phyloP scores from a whole-genome alignment of 2,797 vertebrate species.

The Liasis olivaceus region DNA sequence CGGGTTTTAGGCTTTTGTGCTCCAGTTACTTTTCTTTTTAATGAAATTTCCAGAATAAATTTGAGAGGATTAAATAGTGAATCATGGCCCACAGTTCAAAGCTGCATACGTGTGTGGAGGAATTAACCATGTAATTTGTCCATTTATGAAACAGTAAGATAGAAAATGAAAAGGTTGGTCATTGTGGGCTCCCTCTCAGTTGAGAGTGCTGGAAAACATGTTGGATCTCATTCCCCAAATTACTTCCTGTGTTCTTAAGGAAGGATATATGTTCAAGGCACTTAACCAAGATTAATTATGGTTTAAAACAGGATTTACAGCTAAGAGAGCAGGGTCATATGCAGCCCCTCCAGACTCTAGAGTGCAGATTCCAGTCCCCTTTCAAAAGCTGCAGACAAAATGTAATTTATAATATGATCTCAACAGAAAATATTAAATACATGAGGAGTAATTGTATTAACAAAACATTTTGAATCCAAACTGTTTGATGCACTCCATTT shows the following conservation, averaged over 20 bases:
- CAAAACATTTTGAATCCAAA: not conserved
- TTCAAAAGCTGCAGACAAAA: not conserved
- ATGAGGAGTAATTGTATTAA: not conserved
- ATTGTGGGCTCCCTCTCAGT: not conserved
- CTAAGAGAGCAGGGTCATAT: not conserved
- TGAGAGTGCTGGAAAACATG: not conserved
- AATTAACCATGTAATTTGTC: not conserved
- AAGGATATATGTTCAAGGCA: not conserved
- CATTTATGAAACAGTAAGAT: not conserved
- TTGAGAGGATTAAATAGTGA: not conserved
- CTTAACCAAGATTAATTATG: not conserved
- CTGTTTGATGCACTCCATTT: not conserved
- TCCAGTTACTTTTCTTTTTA: not conserved
- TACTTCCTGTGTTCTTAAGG: not conserved
- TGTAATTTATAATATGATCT: not conserved
- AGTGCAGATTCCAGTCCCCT: not conserved
- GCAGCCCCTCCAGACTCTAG: not conserved
- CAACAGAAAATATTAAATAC: not conserved
- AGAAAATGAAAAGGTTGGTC: not conserved
- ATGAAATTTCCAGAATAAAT: slow-evolving; percentile 5
- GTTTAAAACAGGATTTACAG: not conserved
- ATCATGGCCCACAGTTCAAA: not conserved
- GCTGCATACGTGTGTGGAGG: not conserved
- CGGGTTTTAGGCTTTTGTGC: slow-evolving; percentile 30
- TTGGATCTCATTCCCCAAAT: not conserved